These are phyloP conservation scores for Cyrtorhinus lividipennis DNA, from an alignment of 1,140 invertebrate genomes.

Conservation along the genomic window DNA sequence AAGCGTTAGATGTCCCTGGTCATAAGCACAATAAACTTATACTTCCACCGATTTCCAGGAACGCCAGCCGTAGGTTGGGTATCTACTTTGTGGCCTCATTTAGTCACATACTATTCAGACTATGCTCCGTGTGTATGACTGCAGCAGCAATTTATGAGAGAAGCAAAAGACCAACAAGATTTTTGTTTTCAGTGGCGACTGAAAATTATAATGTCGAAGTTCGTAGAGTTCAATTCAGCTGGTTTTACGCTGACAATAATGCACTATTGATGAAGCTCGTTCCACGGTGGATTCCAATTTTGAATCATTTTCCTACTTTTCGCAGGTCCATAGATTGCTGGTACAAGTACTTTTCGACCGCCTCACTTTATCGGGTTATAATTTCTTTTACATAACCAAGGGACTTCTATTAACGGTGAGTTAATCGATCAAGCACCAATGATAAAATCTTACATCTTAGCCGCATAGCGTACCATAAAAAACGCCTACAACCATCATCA, in stretches of 20 bases:
- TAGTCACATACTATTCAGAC: constrained; percentile 43
- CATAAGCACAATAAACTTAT: no score
- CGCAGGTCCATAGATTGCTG: constrained; percentile 43
- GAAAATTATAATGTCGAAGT: constrained; percentile 49
- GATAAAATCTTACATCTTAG: no score
- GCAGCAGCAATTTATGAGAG: constrained; percentile 49
- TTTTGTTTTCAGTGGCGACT: constrained; percentile 45
- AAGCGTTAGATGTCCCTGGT: no score
- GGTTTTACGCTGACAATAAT: constrained; percentile 41
- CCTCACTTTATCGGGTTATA: constrained; percentile 47
- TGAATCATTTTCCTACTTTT: background rate
- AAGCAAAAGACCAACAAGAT: constrained; percentile 38
- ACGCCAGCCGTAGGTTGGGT: no score
- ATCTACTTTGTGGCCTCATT: constrained; percentile 52
- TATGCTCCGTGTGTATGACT: constrained; percentile 43
- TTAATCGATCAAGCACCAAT: background rate
- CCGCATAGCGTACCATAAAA: no score
- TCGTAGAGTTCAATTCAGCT: constrained; percentile 36
- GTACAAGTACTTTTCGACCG: constrained; percentile 42
- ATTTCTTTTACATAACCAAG: constrained; percentile 35
- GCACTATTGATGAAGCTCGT: constrained; percentile 44
- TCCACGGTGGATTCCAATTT: constrained; percentile 22
- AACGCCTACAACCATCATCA: no score
- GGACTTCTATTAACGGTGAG: background rate
- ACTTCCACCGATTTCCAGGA: no score